Evolutionary conservation across 92 coral and sea anemone genomes (phyloP).

Genomic region (Epizoanthus ramosus): DNA sequence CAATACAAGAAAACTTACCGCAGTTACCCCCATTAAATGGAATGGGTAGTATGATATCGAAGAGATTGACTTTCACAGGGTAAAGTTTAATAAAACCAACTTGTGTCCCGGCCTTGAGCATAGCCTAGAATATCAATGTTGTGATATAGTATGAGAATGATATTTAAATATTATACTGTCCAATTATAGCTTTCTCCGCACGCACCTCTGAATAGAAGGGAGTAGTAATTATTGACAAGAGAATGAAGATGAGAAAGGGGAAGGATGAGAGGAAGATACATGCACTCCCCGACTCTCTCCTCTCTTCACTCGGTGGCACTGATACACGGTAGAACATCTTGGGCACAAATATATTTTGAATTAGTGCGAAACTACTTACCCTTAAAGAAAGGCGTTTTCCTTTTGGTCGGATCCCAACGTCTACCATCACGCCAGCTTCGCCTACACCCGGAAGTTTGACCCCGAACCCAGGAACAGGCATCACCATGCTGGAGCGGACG

Average conservation of each 20-base stretch:
- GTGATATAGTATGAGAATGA: too few relatives aligned
- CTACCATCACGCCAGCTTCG: conserved; percentile 8
- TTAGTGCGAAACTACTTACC: background rate
- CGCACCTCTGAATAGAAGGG: too few relatives aligned
- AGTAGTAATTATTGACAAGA: too few relatives aligned
- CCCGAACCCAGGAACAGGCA: conserved; percentile 7
- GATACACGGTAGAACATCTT: too few relatives aligned
- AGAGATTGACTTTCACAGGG: background rate
- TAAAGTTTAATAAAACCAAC: background rate
- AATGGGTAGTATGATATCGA: conserved; percentile 6
- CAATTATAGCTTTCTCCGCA: too few relatives aligned
- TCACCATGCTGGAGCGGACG: conserved; percentile 13
- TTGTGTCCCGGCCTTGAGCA: background rate
- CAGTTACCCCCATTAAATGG: conserved; percentile 14
- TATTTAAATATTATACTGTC: too few relatives aligned
- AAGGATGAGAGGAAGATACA: too few relatives aligned
- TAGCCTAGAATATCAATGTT: background rate
- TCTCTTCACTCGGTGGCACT: too few relatives aligned
- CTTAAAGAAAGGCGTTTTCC: conserved; percentile 2
- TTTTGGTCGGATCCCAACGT: conserved; percentile 14
- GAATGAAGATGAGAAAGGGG: too few relatives aligned
- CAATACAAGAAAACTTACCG: background rate
- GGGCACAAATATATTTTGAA: too few relatives aligned
- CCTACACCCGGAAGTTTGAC: background rate
- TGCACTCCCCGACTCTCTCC: too few relatives aligned